Conservation (phyloP, 2,797 vertebrate species). For the Avahi laniger region DNA sequence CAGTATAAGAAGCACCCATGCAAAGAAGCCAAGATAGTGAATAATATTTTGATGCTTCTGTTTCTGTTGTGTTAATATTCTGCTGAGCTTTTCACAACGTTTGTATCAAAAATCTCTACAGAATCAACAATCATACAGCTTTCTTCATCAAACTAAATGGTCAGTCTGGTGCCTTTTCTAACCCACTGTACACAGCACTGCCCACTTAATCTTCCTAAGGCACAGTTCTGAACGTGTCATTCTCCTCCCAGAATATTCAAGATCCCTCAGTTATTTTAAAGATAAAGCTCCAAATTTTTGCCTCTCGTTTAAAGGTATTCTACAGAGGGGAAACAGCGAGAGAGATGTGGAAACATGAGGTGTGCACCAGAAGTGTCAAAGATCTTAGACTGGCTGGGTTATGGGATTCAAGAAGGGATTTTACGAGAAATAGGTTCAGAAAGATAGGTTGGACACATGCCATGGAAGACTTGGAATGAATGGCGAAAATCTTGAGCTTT, state of each 20-base stretch:
- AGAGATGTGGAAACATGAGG: neutral
- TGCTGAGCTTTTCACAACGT: conserved; percentile 77
- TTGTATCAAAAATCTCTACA: conserved; percentile 77
- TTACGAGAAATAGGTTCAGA: neutral
- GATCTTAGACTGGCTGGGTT: neutral
- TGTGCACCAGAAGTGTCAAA: neutral
- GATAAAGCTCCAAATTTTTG: neutral
- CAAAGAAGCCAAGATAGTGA: conserved; percentile 72
- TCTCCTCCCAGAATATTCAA: neutral
- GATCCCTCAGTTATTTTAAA: neutral
- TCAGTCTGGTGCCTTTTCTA: neutral
- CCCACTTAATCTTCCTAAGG: neutral
- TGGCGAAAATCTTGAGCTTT: neutral
- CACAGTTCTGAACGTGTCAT: neutral
- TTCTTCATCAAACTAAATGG: conserved; percentile 71
- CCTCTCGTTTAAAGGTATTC: neutral
- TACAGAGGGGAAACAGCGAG: neutral
- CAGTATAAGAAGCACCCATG: conserved; percentile 45
- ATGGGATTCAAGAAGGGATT: neutral
- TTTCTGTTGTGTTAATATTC: conserved; percentile 73
- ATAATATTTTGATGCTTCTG: conserved; percentile 76
- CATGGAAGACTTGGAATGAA: neutral
- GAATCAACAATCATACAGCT: conserved; percentile 72
- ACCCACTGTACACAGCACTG: neutral
- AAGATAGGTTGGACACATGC: neutral